Evolutionary conservation across 2,797 vertebrate species (phyloP).

Genomic region (Chrosomus eos): DNA sequence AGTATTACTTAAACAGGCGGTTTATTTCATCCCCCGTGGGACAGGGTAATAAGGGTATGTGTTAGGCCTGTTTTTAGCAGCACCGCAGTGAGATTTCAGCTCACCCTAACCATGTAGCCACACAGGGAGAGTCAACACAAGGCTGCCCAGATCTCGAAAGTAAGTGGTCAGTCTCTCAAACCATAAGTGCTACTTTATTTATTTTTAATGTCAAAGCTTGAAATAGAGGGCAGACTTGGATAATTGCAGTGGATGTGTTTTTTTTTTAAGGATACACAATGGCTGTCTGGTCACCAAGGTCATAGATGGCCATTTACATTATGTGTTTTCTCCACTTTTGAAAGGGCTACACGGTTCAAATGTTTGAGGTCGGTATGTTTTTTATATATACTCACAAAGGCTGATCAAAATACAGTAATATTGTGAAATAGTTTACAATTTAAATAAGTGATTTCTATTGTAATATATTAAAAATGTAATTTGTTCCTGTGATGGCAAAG

Average conservation of each 20-base stretch:
- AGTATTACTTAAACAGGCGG: constrained; percentile 49
- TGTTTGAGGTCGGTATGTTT: background rate
- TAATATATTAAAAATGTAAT: background rate
- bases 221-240: constrained; percentile 31
- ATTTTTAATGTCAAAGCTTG: constrained; percentile 40
- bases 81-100: background rate
- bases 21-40: constrained; percentile 50
- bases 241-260: constrained; percentile 37
- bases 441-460: background rate
- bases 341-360: background rate
- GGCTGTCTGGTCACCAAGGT: background rate
- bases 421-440: background rate
- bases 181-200: constrained; percentile 40
- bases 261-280: constrained; percentile 36
- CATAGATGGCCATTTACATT: constrained; percentile 21
- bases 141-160: constrained; percentile 2
- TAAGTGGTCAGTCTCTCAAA: constrained; percentile 34
- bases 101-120: constrained; percentile 2
- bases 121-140: constrained; percentile 28
- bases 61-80: constrained; percentile 19
- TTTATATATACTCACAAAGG: background rate
- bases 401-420: background rate
- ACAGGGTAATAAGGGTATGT: background rate
- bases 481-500: background rate
- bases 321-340: background rate